phyloP scores from a whole-genome alignment of 2,113 vertebrate species.

The Anoplopoma fimbria region DNA sequence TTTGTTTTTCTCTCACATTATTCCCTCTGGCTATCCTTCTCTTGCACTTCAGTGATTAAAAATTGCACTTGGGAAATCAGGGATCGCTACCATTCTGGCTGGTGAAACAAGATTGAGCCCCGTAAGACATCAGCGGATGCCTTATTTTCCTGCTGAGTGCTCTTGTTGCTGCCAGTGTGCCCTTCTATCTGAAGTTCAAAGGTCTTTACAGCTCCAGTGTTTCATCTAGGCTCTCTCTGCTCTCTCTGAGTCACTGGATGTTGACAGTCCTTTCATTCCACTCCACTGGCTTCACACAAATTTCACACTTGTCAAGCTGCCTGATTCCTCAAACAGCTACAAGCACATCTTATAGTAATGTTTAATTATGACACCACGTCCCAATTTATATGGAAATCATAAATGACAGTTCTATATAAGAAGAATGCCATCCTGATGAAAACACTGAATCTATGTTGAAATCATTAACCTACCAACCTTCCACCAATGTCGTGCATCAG shows the following conservation, averaged over 20 bases:
- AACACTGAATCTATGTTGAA: too few species aligned
- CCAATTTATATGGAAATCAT: too few species aligned
- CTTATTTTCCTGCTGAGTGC: constrained; percentile 53
- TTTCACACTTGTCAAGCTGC: constrained; percentile 66
- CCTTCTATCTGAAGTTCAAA: constrained; percentile 60
- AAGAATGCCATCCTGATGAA: too few species aligned
- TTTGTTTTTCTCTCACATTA: constrained; percentile 56
- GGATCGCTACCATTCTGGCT: constrained; percentile 30
- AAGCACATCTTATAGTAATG: constrained; percentile 39
- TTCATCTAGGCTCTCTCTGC: constrained; percentile 49
- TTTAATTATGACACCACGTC: too few species aligned
- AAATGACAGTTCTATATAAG: too few species aligned
- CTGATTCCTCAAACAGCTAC: constrained; percentile 49
- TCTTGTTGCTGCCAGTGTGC: constrained; percentile 31
- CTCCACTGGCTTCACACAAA: constrained; percentile 60
- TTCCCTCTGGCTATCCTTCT: constrained; percentile 51
- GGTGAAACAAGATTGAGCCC: constrained; percentile 33
- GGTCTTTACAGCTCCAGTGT: constrained; percentile 47
- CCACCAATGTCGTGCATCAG: too few species aligned
- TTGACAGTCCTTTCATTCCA: constrained; percentile 64
- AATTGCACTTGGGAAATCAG: constrained; percentile 73
- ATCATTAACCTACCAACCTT: too few species aligned
- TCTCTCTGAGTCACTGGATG: constrained; percentile 36
- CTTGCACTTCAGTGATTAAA: constrained; percentile 70
- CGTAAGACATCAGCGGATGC: constrained; percentile 38